phyloP scores from a whole-genome alignment of 2,113 vertebrate species.

The Spilogale gracilis region DNA sequence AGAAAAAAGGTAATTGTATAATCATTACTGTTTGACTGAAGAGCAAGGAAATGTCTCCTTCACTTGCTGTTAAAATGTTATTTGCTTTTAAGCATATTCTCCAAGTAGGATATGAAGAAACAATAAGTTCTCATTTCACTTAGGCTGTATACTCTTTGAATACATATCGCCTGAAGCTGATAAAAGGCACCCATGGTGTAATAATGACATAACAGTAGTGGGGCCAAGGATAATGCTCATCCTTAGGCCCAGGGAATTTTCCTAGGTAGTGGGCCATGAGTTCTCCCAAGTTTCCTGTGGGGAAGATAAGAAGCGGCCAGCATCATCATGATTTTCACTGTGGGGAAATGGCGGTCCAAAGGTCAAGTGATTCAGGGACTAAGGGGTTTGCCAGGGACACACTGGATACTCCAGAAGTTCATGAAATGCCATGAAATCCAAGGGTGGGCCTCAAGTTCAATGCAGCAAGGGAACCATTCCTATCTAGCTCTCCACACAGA shows the following conservation, averaged over 20 bases:
- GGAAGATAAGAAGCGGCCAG: background rate
- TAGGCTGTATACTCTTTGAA: background rate
- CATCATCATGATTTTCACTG: background rate
- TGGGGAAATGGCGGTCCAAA: background rate
- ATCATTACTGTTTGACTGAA: background rate
- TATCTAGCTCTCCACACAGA: background rate
- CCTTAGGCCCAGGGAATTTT: background rate
- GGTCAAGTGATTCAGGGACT: background rate
- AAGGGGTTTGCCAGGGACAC: background rate
- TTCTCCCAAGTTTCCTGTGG: background rate
- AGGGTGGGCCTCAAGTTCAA: background rate
- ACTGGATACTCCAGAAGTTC: background rate
- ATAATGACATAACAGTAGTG: background rate
- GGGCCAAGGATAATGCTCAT: background rate
- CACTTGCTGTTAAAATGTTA: constrained; percentile 39
- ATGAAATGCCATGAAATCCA: background rate
- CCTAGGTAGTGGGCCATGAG: background rate
- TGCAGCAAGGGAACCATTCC: background rate
- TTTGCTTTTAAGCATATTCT: constrained; percentile 48
- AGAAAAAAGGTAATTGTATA: background rate
- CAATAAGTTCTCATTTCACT: background rate
- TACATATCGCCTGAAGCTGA: background rate
- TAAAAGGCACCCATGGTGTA: background rate
- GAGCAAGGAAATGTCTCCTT: background rate
- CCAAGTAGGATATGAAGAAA: background rate